Conservation (phyloP, 1,140 invertebrate genomes). For the Mamestra configurata region DNA sequence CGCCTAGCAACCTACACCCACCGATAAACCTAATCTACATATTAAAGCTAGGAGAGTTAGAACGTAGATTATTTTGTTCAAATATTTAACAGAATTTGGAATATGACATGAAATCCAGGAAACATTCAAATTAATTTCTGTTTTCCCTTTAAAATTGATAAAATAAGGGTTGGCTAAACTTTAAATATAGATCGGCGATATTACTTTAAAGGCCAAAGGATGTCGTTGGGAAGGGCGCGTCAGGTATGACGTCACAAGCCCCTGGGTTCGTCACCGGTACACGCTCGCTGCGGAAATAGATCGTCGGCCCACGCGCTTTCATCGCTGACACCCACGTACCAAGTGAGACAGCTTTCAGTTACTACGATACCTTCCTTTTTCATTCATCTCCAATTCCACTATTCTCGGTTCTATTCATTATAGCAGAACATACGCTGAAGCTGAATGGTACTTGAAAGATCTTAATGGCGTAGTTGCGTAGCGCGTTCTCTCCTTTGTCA, state of each 20-base stretch:
- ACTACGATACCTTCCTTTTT: slow-evolving; percentile 21
- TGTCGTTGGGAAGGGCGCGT: slow-evolving; percentile 43
- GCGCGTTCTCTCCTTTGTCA: neutral
- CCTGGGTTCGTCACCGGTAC: slow-evolving; percentile 51
- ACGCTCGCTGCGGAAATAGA: slow-evolving; percentile 61
- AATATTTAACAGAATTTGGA: neutral
- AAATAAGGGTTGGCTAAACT: slow-evolving; percentile 4
- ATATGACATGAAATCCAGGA: neutral
- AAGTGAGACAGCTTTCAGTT: slow-evolving; percentile 50
- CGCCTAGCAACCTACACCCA: neutral
- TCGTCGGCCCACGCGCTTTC: slow-evolving; percentile 64
- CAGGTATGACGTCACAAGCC: slow-evolving; percentile 59
- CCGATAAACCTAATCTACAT: neutral
- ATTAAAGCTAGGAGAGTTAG: no score
- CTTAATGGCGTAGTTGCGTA: neutral
- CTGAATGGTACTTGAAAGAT: neutral
- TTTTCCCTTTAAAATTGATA: neutral
- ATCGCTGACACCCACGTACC: slow-evolving; percentile 61
- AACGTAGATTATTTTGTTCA: no score
- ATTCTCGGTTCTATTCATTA: slow-evolving; percentile 2
- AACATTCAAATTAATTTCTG: neutral
- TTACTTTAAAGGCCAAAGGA: slow-evolving; percentile 48
- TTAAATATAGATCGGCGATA: slow-evolving; percentile 38
- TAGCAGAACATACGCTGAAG: neutral
- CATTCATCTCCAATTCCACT: slow-evolving; percentile 8